Conservation (phyloP, 2,113 vertebrate species). For the Prochilodus magdalenae region DNA sequence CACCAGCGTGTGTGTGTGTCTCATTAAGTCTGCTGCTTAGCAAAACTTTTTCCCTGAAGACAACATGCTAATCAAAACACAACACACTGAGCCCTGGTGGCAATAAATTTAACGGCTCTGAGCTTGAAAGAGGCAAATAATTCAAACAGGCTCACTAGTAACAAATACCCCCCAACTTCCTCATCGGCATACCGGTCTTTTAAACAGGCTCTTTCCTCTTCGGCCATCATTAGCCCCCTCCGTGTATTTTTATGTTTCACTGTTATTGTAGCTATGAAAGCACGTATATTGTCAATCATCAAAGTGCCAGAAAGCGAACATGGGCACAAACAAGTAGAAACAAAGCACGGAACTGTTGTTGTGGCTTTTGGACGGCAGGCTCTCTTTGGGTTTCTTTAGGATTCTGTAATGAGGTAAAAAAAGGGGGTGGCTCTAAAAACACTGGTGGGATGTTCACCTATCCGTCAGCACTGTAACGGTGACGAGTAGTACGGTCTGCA, state of each 20-base stretch:
- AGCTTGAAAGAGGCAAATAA: slow-evolving; percentile 33
- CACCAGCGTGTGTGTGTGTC: slow-evolving; percentile 21
- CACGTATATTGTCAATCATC: slow-evolving; percentile 46
- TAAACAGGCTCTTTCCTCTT: slow-evolving; percentile 33
- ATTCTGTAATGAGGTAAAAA: slow-evolving; percentile 11
- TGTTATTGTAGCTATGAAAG: slow-evolving; percentile 34
- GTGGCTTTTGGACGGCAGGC: neutral
- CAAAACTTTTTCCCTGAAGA: slow-evolving; percentile 49
- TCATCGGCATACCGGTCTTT: slow-evolving; percentile 33
- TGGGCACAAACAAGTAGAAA: slow-evolving; percentile 1
- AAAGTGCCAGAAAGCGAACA: slow-evolving; percentile 21
- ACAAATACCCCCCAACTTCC: slow-evolving; percentile 40
- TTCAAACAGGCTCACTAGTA: slow-evolving; percentile 38
- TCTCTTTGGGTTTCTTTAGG: neutral
- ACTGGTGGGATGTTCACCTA: slow-evolving; percentile 13
- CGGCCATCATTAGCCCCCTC: slow-evolving; percentile 38
- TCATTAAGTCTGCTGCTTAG: slow-evolving; percentile 48
- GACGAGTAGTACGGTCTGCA: neutral
- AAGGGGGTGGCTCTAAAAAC: too few relatives aligned
- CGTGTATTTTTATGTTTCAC: slow-evolving; percentile 36
- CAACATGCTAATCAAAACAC: slow-evolving; percentile 42
- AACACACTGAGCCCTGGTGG: slow-evolving; percentile 31
- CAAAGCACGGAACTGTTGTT: neutral
- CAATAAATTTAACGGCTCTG: slow-evolving; percentile 46
- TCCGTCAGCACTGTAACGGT: neutral